phyloP scores from a whole-genome alignment of 2,113 vertebrate genomes.

The Oreocharis arfaki region DNA sequence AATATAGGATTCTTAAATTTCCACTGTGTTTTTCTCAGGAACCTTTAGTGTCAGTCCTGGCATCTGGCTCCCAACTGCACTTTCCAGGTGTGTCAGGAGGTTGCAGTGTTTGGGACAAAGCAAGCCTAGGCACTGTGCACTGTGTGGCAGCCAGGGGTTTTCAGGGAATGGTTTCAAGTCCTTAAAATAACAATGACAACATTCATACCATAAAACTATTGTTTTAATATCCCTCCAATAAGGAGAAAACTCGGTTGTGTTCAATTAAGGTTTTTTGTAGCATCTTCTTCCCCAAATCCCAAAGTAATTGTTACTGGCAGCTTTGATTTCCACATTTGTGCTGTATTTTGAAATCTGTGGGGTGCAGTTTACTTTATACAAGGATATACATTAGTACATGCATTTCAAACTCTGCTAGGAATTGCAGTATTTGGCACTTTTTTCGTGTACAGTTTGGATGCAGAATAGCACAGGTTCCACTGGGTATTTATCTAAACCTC shows the following conservation, averaged over 20 bases:
- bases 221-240: not conserved
- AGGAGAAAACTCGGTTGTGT: not conserved
- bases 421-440: not conserved
- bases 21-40: not conserved
- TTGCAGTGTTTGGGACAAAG: not conserved
- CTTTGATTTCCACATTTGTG: not conserved
- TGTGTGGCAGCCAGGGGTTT: not conserved
- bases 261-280: not conserved
- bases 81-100: not conserved
- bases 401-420: not conserved
- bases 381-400: not conserved
- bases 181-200: not conserved
- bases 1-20: not conserved
- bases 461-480: not conserved
- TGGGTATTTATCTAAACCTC: not conserved
- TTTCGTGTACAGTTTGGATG: not conserved
- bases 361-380: not conserved
- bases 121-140: rapidly evolving
- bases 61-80: not conserved
- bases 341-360: not conserved
- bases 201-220: not conserved
- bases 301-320: not conserved
- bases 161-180: not conserved
- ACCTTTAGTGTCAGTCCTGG: not conserved
- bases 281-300: not conserved